Base-by-base conservation (phyloP, 2,797 vertebrate species). In the Paedocypris micromegethes region DNA sequence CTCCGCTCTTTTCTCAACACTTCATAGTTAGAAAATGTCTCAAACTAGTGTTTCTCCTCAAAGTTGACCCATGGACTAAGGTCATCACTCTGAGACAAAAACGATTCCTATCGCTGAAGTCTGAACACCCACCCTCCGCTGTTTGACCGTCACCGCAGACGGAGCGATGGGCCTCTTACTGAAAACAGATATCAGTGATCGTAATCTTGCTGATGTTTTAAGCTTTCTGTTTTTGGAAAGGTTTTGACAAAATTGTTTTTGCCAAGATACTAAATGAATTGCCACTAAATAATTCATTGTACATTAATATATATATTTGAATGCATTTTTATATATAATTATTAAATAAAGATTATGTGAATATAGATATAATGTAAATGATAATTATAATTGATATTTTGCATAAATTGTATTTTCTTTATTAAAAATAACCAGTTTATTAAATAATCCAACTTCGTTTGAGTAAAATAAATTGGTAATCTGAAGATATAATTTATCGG, bases 121-220 rank as follows among this genome's bases (percentile, higher is more conserved):
- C 59, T 40, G 60, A 73, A 53, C 71, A 72, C 65, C 60, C 73
- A 72, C 74, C 61, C 73, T 68, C 75, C 48, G 57, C 46, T 7
- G 9, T 51, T 42, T 64, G 56, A 48, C 53, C 63, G 45, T 74
- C 64, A 73, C 64, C 76, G 65, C 77, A 74, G 55, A 38, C 71
- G 80, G 84, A 88, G 76, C 69, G 59, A 86, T 85, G 84, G 82
- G 81, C 85, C 65, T 80, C 68, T 83, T 23, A 23, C 78, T 86
- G 87, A 87, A 90, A 90, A 81, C 73, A 70, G 86, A 88, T 88
- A 88, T 86, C 79, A 74, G 80, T 84, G 85, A 88, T 88, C 23
- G 86, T 88, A 80, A 88, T 89, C 87, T 81, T 80, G 77, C 78
- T 83, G 83, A 78, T 85, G 82, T 79, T 81, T 84, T 78, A 77